phyloP scores from a whole-genome alignment of 2,113 vertebrate species.

The Forbesichthys papilliferus region DNA sequence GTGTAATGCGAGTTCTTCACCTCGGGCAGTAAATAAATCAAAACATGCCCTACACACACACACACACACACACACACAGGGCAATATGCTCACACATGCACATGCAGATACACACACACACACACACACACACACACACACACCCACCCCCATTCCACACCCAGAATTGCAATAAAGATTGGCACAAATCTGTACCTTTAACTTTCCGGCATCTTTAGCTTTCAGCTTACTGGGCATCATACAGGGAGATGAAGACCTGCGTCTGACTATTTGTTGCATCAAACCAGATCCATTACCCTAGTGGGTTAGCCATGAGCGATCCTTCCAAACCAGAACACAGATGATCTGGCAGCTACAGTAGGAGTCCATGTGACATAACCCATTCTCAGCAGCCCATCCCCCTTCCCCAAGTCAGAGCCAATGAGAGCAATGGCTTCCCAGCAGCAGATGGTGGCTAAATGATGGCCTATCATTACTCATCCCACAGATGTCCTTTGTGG shows the following conservation, averaged over 20 bases:
- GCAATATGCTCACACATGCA: not conserved
- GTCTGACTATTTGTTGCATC: too few species aligned
- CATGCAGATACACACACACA: conserved; percentile 9
- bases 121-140: not conserved
- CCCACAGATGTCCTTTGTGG: conserved; percentile 10
- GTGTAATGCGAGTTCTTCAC: conserved; percentile 18
- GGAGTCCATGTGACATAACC: conserved; percentile 44
- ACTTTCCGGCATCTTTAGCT: not conserved
- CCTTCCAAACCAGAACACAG: conserved; percentile 55
- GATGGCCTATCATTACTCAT: conserved; percentile 51
- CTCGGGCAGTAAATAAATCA: conserved; percentile 27
- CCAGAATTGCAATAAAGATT: too few species aligned
- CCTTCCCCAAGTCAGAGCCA: conserved; percentile 49
- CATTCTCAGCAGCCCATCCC: not conserved
- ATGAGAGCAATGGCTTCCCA: conserved; percentile 39
- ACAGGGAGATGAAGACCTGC: too few species aligned
- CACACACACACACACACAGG: not conserved
- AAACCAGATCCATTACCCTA: too few species aligned
- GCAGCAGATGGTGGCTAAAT: conserved; percentile 59
- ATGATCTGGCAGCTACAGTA: conserved; percentile 36
- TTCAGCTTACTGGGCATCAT: too few species aligned
- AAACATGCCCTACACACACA: conserved; percentile 10
- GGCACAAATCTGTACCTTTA: not conserved
- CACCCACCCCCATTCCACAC: too few species aligned
- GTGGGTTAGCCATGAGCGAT: conserved; percentile 19